phyloP scores from a whole-genome alignment of 1,140 invertebrate genomes.

The Leptinotarsa defecta region DNA sequence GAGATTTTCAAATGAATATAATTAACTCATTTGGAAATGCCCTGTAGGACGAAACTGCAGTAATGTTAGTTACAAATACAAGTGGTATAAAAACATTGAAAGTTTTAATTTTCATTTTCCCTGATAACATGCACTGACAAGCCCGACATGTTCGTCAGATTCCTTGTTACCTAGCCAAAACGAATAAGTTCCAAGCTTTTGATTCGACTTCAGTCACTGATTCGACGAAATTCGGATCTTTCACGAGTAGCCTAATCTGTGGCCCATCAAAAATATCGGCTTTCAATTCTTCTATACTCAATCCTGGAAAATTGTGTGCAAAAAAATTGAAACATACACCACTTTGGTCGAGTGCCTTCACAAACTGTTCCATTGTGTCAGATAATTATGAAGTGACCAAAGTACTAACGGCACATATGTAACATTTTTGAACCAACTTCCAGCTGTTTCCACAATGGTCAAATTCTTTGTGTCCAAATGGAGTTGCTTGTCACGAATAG shows the following conservation, averaged over 20 bases:
- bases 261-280: constrained; percentile 43
- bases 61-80: too few relatives aligned
- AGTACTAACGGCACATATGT: constrained; percentile 30
- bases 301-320: constrained; percentile 21
- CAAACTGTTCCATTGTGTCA: constrained; percentile 1
- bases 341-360: constrained; percentile 36
- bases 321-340: constrained; percentile 13
- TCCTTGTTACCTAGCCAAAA: constrained; percentile 14
- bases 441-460: too few relatives aligned
- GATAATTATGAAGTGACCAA: constrained; percentile 53
- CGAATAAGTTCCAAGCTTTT: constrained; percentile 16
- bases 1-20: too few relatives aligned
- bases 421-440: background rate
- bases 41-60: too few relatives aligned
- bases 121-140: background rate
- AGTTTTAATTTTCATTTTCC: background rate
- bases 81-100: too few relatives aligned
- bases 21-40: too few relatives aligned
- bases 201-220: constrained; percentile 7
- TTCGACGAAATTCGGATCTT: constrained; percentile 20
- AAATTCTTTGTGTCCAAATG: background rate
- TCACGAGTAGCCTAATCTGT: constrained; percentile 44
- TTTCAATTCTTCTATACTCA: constrained; percentile 45
- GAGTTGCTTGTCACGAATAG: constrained; percentile 38
- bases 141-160: background rate